These are phyloP conservation scores for Exaiptasia diaphana DNA, from an alignment of 64 coral and sea anemone species.

Conservation along the genomic window DNA sequence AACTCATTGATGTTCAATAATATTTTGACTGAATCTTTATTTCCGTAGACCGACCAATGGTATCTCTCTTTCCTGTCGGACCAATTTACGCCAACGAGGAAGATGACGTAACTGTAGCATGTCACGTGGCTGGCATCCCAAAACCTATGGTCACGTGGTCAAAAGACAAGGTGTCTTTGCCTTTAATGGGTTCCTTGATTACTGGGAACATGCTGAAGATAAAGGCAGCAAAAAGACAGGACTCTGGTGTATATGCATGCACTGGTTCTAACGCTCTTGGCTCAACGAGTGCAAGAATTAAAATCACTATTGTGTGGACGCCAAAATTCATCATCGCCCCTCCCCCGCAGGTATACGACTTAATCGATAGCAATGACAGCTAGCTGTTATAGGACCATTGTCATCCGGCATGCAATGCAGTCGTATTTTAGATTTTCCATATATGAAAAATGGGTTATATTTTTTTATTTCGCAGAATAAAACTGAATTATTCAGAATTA, in stretches of 20 bases:
- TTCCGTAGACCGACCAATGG: conserved; percentile 7
- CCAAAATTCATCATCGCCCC: conserved; percentile 25
- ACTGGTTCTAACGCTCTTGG: conserved; percentile 24
- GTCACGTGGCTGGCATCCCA: conserved; percentile 51
- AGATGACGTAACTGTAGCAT: conserved; percentile 45
- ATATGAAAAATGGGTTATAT: no score
- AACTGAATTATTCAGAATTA: no score
- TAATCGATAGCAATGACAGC: no score
- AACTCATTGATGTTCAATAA: no score
- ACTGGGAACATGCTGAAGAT: not conserved
- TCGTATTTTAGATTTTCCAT: no score
- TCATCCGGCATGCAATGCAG: no score
- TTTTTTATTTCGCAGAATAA: no score
- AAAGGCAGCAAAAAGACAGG: not conserved
- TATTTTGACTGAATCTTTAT: no score
- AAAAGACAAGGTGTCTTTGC: conserved; percentile 15
- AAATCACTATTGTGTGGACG: no score
- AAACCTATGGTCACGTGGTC: conserved; percentile 37
- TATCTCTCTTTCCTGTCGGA: conserved; percentile 14
- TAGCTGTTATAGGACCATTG: no score
- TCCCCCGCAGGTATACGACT: no score
- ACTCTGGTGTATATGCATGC: conserved; percentile 40
- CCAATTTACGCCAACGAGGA: conserved; percentile 40
- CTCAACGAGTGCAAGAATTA: no score
- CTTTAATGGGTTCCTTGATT: not conserved